phyloP scores from a whole-genome alignment of 2,797 vertebrate species.

The Ctenopoma multispine region DNA sequence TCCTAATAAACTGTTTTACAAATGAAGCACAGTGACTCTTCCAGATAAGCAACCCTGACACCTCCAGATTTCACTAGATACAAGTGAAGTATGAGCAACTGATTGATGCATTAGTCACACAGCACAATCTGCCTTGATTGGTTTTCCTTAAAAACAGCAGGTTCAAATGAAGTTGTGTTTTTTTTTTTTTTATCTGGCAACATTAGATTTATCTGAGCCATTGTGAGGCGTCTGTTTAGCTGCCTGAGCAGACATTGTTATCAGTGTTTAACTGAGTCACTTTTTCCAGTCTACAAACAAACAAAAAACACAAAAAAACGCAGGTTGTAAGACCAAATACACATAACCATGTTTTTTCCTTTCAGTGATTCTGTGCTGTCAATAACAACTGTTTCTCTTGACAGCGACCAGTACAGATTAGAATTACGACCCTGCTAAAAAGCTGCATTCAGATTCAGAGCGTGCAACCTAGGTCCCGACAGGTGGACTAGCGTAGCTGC shows the following conservation, averaged over 20 bases:
- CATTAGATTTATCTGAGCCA: neutral
- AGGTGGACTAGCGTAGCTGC: neutral
- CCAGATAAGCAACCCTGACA: neutral
- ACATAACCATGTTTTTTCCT: neutral
- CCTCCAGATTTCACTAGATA: slow-evolving; percentile 3
- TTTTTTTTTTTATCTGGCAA: neutral
- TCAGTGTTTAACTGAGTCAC: neutral
- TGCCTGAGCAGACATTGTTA: neutral
- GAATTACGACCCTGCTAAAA: no score
- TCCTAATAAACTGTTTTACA: neutral
- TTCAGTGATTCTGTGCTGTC: neutral
- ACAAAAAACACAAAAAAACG: neutral
- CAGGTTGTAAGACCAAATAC: neutral
- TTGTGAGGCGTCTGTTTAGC: neutral
- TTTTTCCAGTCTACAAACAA: neutral
- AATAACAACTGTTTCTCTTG: neutral
- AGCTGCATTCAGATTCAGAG: no score
- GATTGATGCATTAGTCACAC: slow-evolving; percentile 4
- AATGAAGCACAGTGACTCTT: slow-evolving; percentile 3
- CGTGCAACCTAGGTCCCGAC: neutral
- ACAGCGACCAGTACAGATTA: slow-evolving; percentile 16
- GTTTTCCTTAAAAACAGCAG: neutral
- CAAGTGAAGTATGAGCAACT: neutral
- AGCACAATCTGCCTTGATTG: neutral
- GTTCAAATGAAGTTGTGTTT: neutral